These are phyloP conservation scores for Acanthoscelides obtectus DNA, from an alignment of 2,888 invertebrate genomes.

Conservation along the genomic window DNA sequence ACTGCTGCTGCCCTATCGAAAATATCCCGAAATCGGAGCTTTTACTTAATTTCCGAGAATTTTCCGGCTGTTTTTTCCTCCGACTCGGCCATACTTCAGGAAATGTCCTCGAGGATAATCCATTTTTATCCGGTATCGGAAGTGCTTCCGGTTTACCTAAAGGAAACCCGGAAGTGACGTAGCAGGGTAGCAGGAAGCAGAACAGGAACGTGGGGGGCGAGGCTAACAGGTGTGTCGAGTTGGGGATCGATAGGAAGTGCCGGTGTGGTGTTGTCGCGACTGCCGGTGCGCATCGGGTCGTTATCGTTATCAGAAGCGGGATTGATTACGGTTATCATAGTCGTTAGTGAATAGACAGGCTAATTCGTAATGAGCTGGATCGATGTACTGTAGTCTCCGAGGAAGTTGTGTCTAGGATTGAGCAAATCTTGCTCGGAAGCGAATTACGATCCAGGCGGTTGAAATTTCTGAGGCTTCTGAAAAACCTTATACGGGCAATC, in stretches of 20 bases:
- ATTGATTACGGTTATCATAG: neutral
- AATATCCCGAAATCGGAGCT: slow-evolving; percentile 37
- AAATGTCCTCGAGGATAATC: neutral
- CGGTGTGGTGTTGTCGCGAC: neutral
- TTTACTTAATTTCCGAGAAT: slow-evolving; percentile 34
- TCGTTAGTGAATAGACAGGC: too few relatives aligned
- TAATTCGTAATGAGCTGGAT: too few relatives aligned
- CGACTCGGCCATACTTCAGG: slow-evolving; percentile 4
- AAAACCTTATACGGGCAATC: too few relatives aligned
- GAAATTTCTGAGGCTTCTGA: too few relatives aligned
- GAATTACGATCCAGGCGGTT: too few relatives aligned
- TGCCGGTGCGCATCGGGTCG: neutral
- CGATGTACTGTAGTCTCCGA: too few relatives aligned
- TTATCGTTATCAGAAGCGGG: neutral
- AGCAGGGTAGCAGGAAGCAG: slow-evolving; percentile 34
- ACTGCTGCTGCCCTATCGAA: slow-evolving; percentile 27
- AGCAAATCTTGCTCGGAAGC: too few relatives aligned
- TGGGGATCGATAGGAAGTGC: neutral
- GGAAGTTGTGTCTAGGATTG: too few relatives aligned
- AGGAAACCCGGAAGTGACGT: slow-evolving; percentile 39
- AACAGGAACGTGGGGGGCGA: slow-evolving; percentile 7
- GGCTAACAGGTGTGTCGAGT: neutral
- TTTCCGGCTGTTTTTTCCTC: slow-evolving; percentile 2
- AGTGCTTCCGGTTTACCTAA: slow-evolving; percentile 32
- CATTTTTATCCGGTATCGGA: neutral